Evolutionary conservation across 2,888 invertebrate genomes (phyloP).

Genomic region (Rhorus exstirpatorius): DNA sequence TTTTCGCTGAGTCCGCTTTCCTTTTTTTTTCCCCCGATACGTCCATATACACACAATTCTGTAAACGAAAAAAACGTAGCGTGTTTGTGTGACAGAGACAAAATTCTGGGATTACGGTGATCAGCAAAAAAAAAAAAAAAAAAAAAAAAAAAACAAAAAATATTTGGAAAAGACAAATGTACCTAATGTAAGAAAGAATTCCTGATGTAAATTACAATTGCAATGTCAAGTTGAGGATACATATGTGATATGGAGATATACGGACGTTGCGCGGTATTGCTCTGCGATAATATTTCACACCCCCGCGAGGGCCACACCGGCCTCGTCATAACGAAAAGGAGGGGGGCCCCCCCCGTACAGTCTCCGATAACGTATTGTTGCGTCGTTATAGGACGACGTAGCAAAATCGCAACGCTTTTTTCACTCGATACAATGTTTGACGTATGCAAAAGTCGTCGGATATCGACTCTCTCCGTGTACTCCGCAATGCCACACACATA

Average conservation of each 20-base stretch:
- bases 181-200: constrained; percentile 11
- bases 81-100: constrained; percentile 22
- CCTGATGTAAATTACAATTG: neutral
- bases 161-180: neutral
- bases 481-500: constrained; percentile 73
- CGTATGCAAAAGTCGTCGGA: constrained; percentile 26
- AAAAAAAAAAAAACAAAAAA: constrained; percentile 6
- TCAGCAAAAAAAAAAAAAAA: constrained; percentile 24
- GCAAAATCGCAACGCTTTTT: neutral
- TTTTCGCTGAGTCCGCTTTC: constrained; percentile 29
- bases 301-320: too few relatives aligned
- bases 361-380: constrained; percentile 18
- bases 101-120: constrained; percentile 32
- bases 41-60: constrained; percentile 34
- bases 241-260: too few relatives aligned
- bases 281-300: too few relatives aligned
- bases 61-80: constrained; percentile 37
- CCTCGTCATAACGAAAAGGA: neutral
- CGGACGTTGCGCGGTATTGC: too few relatives aligned
- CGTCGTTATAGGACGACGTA: neutral
- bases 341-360: neutral
- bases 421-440: neutral
- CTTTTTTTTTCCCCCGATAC: too few relatives aligned
- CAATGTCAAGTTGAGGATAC: too few relatives aligned
- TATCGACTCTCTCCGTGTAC: neutral